Evolutionary conservation across 1,140 invertebrate species (phyloP).

Genomic region (Diprion similis): DNA sequence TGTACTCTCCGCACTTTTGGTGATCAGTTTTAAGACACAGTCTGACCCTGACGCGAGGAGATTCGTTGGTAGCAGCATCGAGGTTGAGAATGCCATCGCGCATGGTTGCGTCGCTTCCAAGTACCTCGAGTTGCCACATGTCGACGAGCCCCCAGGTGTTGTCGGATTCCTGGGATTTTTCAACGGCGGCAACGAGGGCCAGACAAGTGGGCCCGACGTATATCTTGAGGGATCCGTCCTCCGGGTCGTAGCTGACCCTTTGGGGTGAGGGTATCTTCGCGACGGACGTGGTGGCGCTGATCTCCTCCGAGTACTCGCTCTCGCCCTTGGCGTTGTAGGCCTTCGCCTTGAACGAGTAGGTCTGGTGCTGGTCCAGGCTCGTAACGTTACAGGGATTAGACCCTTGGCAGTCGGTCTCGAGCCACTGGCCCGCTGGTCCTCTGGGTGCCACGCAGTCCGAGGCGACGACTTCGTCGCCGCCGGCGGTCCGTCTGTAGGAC

Average conservation of each 20-base stretch:
- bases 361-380: conserved; percentile 81
- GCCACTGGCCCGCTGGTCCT: conserved; percentile 71
- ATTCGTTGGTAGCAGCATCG: conserved; percentile 56
- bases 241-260: conserved; percentile 82
- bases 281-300: conserved; percentile 78
- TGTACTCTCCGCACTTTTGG: conserved; percentile 83
- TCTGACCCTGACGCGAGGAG: conserved; percentile 74
- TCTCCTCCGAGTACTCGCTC: conserved; percentile 85
- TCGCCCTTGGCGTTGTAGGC: conserved; percentile 85
- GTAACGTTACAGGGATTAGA: conserved; percentile 89
- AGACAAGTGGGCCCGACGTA: conserved; percentile 79
- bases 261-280: conserved; percentile 83
- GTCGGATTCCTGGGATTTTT: conserved; percentile 65
- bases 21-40: conserved; percentile 79
- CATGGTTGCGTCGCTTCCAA: conserved; percentile 70
- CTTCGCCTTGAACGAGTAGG: conserved; percentile 84
- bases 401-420: conserved; percentile 82
- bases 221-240: conserved; percentile 75
- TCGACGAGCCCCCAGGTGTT: conserved; percentile 75
- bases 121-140: conserved; percentile 71
- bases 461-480: conserved; percentile 65
- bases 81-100: conserved; percentile 72
- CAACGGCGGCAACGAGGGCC: conserved; percentile 74
- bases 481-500: conserved; percentile 71
- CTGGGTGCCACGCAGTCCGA: conserved; percentile 69